Percentiles rank a stretch among this genome's conserved stretches.
These are phyloP conservation scores for Falco concolor DNA, from an alignment of 2,797 vertebrate species.

Conservation along the genomic window DNA sequence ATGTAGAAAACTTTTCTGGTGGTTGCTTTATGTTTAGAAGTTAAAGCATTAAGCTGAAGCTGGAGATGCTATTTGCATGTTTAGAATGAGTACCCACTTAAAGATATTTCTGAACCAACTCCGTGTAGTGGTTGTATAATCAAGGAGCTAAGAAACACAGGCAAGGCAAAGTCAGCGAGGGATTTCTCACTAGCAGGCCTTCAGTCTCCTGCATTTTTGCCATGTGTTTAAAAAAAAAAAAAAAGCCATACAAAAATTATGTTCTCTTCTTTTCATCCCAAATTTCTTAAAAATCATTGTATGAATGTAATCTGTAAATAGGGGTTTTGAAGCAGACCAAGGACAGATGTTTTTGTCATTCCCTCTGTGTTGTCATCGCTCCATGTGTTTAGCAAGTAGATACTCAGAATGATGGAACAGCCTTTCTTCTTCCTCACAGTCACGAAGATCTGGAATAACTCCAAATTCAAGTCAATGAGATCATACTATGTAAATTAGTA, in stretches of 20 bases:
- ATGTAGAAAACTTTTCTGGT: background rate
- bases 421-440: background rate
- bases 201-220: background rate
- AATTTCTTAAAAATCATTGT: background rate
- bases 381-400: background rate
- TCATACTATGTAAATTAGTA: background rate
- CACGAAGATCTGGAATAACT: background rate
- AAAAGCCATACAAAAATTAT: background rate
- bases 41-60: background rate
- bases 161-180: constrained; percentile 12
- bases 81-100: background rate
- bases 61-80: background rate
- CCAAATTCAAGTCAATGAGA: background rate
- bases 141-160: background rate
- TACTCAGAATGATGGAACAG: background rate
- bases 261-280: background rate
- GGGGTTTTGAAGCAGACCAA: background rate
- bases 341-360: background rate
- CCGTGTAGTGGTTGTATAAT: background rate
- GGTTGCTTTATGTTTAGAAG: background rate
- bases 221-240: background rate
- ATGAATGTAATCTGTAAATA: background rate
- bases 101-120: constrained; percentile 7
- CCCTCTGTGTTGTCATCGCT: background rate
- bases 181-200: background rate